These are phyloP conservation scores for Phenacoccus solenopsis DNA, from an alignment of 1,140 invertebrate species.

Conservation along the genomic window DNA sequence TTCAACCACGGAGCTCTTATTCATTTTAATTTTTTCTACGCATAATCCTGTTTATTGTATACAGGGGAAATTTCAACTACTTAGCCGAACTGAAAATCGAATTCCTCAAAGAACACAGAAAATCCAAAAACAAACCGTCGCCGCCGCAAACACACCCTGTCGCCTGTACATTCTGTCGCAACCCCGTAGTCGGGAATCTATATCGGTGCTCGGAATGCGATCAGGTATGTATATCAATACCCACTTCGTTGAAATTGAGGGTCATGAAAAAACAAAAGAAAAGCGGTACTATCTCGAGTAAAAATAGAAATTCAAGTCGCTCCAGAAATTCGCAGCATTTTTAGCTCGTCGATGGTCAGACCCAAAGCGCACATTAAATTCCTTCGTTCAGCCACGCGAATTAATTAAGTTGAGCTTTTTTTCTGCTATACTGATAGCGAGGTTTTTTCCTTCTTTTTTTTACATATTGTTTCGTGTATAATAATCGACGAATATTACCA, in stretches of 20 bases:
- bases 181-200: not conserved
- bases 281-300: not conserved
- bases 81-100: not conserved
- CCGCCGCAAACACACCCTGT: not conserved
- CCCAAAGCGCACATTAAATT: not conserved
- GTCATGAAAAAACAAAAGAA: not conserved
- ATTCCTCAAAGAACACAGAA: not conserved
- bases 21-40: too few species aligned
- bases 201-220: not conserved
- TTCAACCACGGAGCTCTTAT: too few species aligned
- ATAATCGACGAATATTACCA: too few species aligned
- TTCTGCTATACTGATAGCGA: too few species aligned
- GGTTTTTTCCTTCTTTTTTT: too few species aligned
- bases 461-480: too few species aligned
- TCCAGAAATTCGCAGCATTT: not conserved
- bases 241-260: too few species aligned
- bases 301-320: not conserved
- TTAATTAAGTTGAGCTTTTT: not conserved
- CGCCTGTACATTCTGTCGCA: not conserved
- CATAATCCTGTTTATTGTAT: too few species aligned
- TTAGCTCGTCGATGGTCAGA: not conserved
- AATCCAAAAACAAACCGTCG: not conserved
- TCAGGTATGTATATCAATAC: not conserved
- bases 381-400: not conserved
- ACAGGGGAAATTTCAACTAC: not conserved